These are phyloP conservation scores for Thalassoma bifasciatum DNA, from an alignment of 2,113 vertebrate species.

Conservation along the genomic window DNA sequence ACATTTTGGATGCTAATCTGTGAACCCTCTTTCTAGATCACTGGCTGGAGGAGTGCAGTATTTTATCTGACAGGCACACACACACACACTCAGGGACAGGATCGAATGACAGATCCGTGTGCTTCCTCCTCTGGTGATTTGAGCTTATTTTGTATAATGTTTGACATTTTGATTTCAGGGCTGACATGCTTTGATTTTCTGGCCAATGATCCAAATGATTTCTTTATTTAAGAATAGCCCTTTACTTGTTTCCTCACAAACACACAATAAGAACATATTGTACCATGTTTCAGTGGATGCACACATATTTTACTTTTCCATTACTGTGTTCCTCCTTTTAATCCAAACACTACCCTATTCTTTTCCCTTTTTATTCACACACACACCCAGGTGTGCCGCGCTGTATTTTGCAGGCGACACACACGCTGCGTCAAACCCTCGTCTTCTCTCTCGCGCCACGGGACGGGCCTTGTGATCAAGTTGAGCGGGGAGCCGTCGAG, in stretches of 20 bases:
- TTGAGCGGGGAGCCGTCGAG: constrained; percentile 70
- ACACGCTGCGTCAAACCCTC: constrained; percentile 21
- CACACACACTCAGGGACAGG: constrained; percentile 42
- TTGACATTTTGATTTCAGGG: constrained; percentile 74
- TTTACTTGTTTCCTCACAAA: background rate
- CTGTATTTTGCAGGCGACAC: constrained; percentile 37
- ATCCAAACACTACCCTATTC: constrained; percentile 4
- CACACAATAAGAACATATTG: background rate
- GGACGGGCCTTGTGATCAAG: constrained; percentile 69
- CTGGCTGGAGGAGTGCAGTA: constrained; percentile 52
- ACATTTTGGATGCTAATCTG: constrained; percentile 71
- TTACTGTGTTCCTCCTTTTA: background rate
- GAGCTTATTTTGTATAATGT: constrained; percentile 53
- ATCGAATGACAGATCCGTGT: constrained; percentile 60
- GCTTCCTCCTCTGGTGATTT: constrained; percentile 46
- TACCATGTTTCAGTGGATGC: background rate
- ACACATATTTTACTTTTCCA: background rate
- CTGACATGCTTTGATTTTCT: constrained; percentile 64
- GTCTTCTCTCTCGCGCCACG: constrained; percentile 45
- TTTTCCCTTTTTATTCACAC: constrained; percentile 7
- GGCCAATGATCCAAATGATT: constrained; percentile 22
- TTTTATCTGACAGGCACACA: constrained; percentile 73
- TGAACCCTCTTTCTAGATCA: constrained; percentile 69
- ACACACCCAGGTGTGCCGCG: constrained; percentile 28
- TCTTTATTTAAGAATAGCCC: background rate